Base-by-base conservation (phyloP, 1,140 invertebrate species). In the Microplitis mediator region DNA sequence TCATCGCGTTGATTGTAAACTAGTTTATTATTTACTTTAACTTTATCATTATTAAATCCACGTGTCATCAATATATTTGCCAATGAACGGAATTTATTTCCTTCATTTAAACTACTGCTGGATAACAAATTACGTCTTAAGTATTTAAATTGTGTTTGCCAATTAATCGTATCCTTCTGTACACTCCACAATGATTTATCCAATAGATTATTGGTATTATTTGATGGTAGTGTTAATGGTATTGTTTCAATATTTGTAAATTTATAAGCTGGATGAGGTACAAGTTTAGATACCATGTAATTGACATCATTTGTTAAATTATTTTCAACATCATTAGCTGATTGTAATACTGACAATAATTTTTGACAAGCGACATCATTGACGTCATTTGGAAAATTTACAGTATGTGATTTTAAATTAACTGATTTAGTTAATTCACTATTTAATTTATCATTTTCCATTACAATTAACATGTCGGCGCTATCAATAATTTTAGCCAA, bases 381-480 rank as follows among this genome's bases (percentile, higher is more conserved):
- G 9, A 89, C 81, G 54, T 89, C 84, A 0, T 73, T 64, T 32
- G 89, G 82, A 58, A 56, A 73, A 16, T 39, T 23, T 2, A 52
- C 32, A 62, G 80, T 80, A 3, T 78, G 75, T 35, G 74, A 68
- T 45, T 39, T 45, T 35, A 36, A 52, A 61, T 85, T 84, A 13
- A 80, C 81, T 8, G 86, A 74, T 31, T 79, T 81, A 0, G 75
- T 79, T 54, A 86, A 86, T 32, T 86, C 85, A 16, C 78, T 72
- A 60, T 88, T 77, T 34, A 89, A 74, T 63, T 83, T 79, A 71
- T 89, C 87, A 76, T 90, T 90, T 75, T 89, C 82, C 71, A 89
- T 85, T 8, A 90, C 34, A 54, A 89, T 75, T 16, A 80, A 79
- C 3, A 84, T 45, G 74, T 90, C 87, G 5, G 81, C 78, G 1